These are phyloP conservation scores for Mugil cephalus DNA, from an alignment of 2,113 vertebrate genomes.

Conservation along the genomic window DNA sequence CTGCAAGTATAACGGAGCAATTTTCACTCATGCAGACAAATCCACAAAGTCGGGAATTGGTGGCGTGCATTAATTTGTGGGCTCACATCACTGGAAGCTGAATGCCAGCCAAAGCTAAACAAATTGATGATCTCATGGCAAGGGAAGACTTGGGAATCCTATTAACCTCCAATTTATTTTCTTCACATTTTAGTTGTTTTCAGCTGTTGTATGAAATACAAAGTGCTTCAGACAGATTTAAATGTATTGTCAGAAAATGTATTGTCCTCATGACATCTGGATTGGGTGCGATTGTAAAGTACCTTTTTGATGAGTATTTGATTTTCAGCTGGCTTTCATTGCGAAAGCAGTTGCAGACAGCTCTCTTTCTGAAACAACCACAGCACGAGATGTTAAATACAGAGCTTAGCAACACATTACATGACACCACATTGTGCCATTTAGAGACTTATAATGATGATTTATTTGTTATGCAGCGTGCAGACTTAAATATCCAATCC, in stretches of 20 bases:
- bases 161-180: constrained; percentile 39
- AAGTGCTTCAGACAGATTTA: constrained; percentile 26
- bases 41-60: constrained; percentile 59
- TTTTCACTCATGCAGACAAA: constrained; percentile 65
- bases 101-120: constrained; percentile 49
- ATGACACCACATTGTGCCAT: too few relatives aligned
- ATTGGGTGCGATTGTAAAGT: not conserved
- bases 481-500: too few relatives aligned
- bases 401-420: too few relatives aligned
- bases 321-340: not conserved
- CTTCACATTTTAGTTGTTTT: constrained; percentile 20
- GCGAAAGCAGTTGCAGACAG: not conserved
- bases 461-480: too few relatives aligned
- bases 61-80: constrained; percentile 61
- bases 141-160: constrained; percentile 13
- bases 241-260: not conserved
- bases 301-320: not conserved
- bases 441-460: too few relatives aligned
- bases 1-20: constrained; percentile 41
- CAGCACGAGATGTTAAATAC: too few relatives aligned
- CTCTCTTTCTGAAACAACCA: not conserved
- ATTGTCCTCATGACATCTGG: not conserved
- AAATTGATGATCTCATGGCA: constrained; percentile 50
- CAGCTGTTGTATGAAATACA: not conserved
- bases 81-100: constrained; percentile 44